phyloP scores from a whole-genome alignment of 2,888 invertebrate species.

The Clusia tigrina region DNA sequence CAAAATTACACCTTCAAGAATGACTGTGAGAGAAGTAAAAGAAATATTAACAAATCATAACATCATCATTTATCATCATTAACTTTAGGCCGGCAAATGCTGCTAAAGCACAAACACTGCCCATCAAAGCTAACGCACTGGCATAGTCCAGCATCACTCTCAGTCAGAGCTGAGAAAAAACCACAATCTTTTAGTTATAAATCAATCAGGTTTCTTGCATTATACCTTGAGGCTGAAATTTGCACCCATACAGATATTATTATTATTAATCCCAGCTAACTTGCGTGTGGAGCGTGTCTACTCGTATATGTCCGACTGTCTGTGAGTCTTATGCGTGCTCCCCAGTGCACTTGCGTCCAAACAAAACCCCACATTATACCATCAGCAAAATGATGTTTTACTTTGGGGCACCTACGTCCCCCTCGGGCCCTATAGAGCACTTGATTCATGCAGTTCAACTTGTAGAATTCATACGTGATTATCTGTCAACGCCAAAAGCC shows the following conservation, averaged over 20 bases:
- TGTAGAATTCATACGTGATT: conserved; percentile 1
- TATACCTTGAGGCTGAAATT: conserved; percentile 27
- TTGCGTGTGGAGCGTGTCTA: neutral
- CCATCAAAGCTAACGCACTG: neutral
- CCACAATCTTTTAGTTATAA: conserved; percentile 47
- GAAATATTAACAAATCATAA: conserved; percentile 57
- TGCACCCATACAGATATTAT: neutral
- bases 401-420: conserved; percentile 22
- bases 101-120: conserved; percentile 15
- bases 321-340: neutral
- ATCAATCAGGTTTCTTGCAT: conserved; percentile 55
- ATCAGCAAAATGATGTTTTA: conserved; percentile 39
- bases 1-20: conserved; percentile 40
- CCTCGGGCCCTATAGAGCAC: neutral
- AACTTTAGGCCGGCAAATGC: conserved; percentile 39
- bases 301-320: neutral
- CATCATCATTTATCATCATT: conserved; percentile 61
- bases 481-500: conserved; percentile 17
- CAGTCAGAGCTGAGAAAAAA: neutral
- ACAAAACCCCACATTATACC: conserved; percentile 27
- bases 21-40: conserved; percentile 33
- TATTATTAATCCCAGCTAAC: neutral
- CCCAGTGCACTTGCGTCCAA: neutral
- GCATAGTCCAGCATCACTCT: neutral
- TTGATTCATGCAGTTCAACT: neutral